phyloP scores from a whole-genome alignment of 2,888 invertebrate genomes.

The Therioaphis trifolii region DNA sequence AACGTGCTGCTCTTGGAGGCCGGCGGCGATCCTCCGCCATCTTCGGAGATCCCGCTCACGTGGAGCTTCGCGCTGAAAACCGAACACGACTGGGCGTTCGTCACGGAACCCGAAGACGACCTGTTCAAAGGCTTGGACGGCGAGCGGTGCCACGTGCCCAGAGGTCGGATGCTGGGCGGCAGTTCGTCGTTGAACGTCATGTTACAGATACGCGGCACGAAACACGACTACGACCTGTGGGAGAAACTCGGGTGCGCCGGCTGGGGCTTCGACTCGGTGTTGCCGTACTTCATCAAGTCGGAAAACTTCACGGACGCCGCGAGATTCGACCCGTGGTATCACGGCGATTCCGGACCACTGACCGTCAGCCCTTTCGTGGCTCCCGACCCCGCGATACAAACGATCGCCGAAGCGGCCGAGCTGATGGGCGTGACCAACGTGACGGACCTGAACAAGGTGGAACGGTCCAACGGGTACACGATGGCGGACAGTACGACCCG shows the following conservation, averaged over 20 bases:
- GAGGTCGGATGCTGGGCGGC: slow-evolving; percentile 60
- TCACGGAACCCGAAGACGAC: slow-evolving; percentile 45
- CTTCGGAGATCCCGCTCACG: slow-evolving; percentile 53
- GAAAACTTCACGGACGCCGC: slow-evolving; percentile 56
- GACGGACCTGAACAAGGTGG: slow-evolving; percentile 48
- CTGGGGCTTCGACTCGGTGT: slow-evolving; percentile 57
- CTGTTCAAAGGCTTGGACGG: slow-evolving; percentile 61
- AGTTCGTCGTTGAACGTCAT: slow-evolving; percentile 62
- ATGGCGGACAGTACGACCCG: slow-evolving; percentile 67
- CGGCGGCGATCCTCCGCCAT: slow-evolving; percentile 53
- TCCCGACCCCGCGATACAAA: slow-evolving; percentile 60
- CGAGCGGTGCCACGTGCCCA: slow-evolving; percentile 46
- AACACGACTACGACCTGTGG: slow-evolving; percentile 60
- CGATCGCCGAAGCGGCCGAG: slow-evolving; percentile 28
- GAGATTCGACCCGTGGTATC: slow-evolving; percentile 10
- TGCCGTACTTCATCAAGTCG: slow-evolving; percentile 59
- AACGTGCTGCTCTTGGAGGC: slow-evolving; percentile 60
- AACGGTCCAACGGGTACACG: slow-evolving; percentile 46
- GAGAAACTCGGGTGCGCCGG: slow-evolving; percentile 52
- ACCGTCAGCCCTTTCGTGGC: slow-evolving; percentile 39
- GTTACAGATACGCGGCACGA: slow-evolving; percentile 61
- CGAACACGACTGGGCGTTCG: slow-evolving; percentile 60
- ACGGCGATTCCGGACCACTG: slow-evolving; percentile 46
- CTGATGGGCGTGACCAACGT: slow-evolving; percentile 42
- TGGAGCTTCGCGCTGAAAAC: slow-evolving; percentile 60